Evolutionary conservation across 2,888 invertebrate species (phyloP), one percentile per base, ranked within the genome.

Genomic region (Catocala fraxini): DNA sequence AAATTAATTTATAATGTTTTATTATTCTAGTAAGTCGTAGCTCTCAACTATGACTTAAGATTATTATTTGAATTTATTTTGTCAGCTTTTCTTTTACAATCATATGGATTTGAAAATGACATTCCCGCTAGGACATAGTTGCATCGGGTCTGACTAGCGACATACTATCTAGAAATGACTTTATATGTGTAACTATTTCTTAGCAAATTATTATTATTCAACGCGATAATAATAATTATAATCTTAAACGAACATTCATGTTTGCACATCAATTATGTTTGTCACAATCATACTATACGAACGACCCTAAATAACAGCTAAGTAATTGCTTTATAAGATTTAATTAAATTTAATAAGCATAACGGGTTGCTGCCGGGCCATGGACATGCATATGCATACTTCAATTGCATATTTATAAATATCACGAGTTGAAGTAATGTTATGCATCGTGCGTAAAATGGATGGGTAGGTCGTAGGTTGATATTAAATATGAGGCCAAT

Each of bases 271-370:
- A 47, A 48, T 51, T 42, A 25, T 66, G 59, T 64, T 58, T 62
- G 59, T 68, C 61, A 35, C 9, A 60, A 56, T 15, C 51, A 63
- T 65, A 46, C 56, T 71, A 64, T 61, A 56, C 56, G 58, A 58
- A 59, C 51, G 11, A 9, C 46, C 47, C 48, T 69, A 66, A 69
- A 59, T 60, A 62, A 65, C 52, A 13, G 9, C 46, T 59, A 67
- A 66, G 56, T 51, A 64, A 73, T 71, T 64, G 65, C 63, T 69
- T 59, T 61, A 73, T 59, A 59, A 59, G 42, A 58, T 73, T 73
- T 62, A 69, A 75, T 76, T 71, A 68, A 65, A 67, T 71, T 65
- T 66, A 68, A 77, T 77, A 59, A 70, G 58, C 64, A 61, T 56
- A 75, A 55, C 70, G 56, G 63, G 68, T 68, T 65, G 66, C 65